These are phyloP conservation scores for Zaprionus lineosus DNA, from an alignment of 2,888 invertebrate species.

Conservation along the genomic window DNA sequence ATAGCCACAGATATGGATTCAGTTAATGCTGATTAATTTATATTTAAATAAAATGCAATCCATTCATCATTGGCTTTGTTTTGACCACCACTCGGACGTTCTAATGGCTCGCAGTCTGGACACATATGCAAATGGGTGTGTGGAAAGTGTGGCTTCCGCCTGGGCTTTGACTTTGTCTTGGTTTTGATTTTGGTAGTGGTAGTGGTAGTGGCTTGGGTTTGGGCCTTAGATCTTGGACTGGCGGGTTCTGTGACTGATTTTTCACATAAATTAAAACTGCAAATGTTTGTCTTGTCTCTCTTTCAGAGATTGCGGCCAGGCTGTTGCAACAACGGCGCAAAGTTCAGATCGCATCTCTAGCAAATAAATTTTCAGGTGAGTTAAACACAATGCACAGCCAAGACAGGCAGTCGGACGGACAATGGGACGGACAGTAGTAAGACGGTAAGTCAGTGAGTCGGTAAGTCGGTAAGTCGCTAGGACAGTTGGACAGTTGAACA, in stretches of 20 bases:
- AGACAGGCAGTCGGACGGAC: conserved; percentile 28
- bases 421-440: too few relatives aligned
- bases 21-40: conserved; percentile 33
- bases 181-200: background rate
- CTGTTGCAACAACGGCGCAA: conserved; percentile 53
- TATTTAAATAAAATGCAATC: conserved; percentile 43
- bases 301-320: background rate
- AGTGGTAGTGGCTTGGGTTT: conserved; percentile 15
- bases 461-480: too few relatives aligned
- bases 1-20: too few relatives aligned
- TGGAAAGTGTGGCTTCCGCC: conserved; percentile 37
- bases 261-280: conserved; percentile 68
- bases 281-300: conserved; percentile 52
- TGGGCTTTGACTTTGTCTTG: conserved; percentile 12
- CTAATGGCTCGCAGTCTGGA: conserved; percentile 32
- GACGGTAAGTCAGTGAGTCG: conserved; percentile 6
- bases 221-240: conserved; percentile 19
- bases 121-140: conserved; percentile 40
- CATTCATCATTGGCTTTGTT: conserved; percentile 9
- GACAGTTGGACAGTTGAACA: too few relatives aligned
- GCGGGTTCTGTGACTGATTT: conserved; percentile 39
- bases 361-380: conserved; percentile 66
- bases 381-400: conserved; percentile 67
- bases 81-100: conserved; percentile 13
- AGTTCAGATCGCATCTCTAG: conserved; percentile 71